Evolutionary conservation across 2,797 vertebrate genomes (phyloP).

Genomic region (Acipenser transmontanus): DNA sequence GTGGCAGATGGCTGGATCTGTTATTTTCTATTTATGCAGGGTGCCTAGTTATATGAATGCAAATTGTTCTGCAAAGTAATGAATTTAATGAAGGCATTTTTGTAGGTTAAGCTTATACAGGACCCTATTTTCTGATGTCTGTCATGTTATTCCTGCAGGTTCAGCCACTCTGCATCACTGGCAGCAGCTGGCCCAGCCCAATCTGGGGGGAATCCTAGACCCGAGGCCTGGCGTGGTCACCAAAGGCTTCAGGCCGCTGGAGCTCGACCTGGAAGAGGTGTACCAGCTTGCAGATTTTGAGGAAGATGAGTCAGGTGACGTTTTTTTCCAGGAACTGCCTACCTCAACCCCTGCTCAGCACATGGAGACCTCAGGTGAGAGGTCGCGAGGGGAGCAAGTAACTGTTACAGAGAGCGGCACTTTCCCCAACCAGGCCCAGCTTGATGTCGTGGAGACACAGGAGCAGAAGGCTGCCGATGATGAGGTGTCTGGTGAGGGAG

Average conservation of each 20-base stretch:
- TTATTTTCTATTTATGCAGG: too few relatives aligned
- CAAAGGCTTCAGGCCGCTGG: conserved; percentile 85
- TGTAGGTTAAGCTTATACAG: conserved; percentile 1
- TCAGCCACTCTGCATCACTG: conserved; percentile 97
- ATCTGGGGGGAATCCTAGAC: conserved; percentile 90
- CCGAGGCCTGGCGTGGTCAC: conserved; percentile 90
- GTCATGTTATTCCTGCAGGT: conserved; percentile 59
- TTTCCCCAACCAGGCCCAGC: conserved; percentile 56
- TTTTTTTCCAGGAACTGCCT: conserved; percentile 62
- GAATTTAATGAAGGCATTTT: neutral
- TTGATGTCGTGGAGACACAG: conserved; percentile 71
- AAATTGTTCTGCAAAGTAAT: too few relatives aligned
- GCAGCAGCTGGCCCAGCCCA: conserved; percentile 95
- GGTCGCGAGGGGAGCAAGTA: conserved; percentile 61
- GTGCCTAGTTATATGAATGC: too few relatives aligned
- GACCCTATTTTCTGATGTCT: neutral
- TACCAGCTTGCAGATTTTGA: conserved; percentile 85
- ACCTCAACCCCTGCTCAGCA: conserved; percentile 64
- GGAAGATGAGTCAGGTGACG: conserved; percentile 86
- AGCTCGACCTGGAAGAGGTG: conserved; percentile 76
- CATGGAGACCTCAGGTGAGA: conserved; percentile 72
- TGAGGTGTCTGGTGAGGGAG: conserved; percentile 92
- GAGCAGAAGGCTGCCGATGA: conserved; percentile 61
- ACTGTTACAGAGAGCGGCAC: conserved; percentile 64
- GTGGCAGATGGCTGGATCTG: too few relatives aligned